Conservation (phyloP, 1,140 invertebrate species). For the Achatina immaculata region DNA sequence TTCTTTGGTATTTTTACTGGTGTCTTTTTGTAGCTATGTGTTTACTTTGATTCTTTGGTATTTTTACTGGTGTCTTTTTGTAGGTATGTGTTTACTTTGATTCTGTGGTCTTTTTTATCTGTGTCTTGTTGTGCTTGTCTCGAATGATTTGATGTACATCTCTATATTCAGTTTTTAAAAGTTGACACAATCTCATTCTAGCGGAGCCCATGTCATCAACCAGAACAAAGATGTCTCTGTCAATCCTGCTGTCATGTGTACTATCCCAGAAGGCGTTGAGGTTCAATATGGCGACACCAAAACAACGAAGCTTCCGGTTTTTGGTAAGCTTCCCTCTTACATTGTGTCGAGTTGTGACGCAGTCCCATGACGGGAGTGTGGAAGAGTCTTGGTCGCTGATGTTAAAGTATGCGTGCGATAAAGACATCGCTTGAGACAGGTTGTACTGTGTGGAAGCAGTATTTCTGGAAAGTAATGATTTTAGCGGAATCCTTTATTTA, state of each 20-base stretch:
- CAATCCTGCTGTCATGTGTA: slow-evolving; percentile 49
- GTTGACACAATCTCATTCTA: no score
- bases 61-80: no score
- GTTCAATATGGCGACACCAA: slow-evolving; percentile 64
- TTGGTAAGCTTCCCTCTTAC: slow-evolving; percentile 60
- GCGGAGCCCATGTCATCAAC: slow-evolving; percentile 46
- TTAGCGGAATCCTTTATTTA: no score
- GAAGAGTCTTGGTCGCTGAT: not conserved
- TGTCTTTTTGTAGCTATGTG: no score
- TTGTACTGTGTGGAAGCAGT: not conserved
- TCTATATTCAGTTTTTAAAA: no score
- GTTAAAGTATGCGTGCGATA: not conserved
- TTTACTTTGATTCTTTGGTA: no score
- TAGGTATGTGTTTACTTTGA: no score
- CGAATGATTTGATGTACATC: no score
- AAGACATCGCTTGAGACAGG: not conserved
- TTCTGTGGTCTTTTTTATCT: no score
- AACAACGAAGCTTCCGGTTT: slow-evolving; percentile 66
- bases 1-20: no score
- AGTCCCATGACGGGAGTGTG: not conserved
- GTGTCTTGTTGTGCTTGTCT: no score
- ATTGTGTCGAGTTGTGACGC: not conserved
- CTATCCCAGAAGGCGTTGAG: slow-evolving; percentile 67
- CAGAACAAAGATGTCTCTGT: slow-evolving; percentile 9
- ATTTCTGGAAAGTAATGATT: no score